Percentiles rank a stretch among this genome's conserved stretches.
phyloP scores from a whole-genome alignment of 53 echinoderm and acorn worm species.

The Stichopus horrens region DNA sequence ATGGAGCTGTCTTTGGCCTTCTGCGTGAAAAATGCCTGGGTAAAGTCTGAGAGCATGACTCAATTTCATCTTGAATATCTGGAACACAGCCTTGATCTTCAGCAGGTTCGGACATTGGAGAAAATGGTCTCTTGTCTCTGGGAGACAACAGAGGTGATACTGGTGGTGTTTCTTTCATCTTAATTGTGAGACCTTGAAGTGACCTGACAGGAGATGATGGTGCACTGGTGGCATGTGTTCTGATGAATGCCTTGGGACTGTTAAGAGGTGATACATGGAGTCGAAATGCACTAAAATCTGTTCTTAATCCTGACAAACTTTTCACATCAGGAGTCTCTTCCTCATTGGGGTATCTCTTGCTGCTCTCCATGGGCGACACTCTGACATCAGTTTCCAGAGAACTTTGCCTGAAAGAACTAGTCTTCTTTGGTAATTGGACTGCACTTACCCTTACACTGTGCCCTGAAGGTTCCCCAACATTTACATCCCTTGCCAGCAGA shows the following conservation, averaged over 20 bases:
- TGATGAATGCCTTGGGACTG: conserved; percentile 24
- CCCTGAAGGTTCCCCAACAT: conserved; percentile 39
- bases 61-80: conserved; percentile 37
- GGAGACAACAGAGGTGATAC: conserved; percentile 33
- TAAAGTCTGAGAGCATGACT: conserved; percentile 30
- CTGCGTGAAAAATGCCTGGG: conserved; percentile 48
- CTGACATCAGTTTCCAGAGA: conserved; percentile 34
- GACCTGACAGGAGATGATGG: conserved; percentile 80
- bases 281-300: conserved; percentile 83
- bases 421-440: conserved; percentile 46
- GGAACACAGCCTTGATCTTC: conserved; percentile 69
- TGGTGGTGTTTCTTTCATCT: conserved; percentile 60
- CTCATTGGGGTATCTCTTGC: neutral
- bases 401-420: conserved; percentile 48
- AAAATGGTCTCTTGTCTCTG: conserved; percentile 38
- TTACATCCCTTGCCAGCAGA: conserved; percentile 32
- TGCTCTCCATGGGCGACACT: conserved; percentile 37
- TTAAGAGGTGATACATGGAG: conserved; percentile 48
- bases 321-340: neutral
- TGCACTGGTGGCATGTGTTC: conserved; percentile 60
- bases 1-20: conserved; percentile 47
- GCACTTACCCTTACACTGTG: conserved; percentile 44
- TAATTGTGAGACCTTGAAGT: conserved; percentile 75
- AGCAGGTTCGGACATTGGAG: conserved; percentile 51
- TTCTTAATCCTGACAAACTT: conserved; percentile 57